Conservation (phyloP, 2,113 vertebrate species). For the Haemorhous mexicanus region DNA sequence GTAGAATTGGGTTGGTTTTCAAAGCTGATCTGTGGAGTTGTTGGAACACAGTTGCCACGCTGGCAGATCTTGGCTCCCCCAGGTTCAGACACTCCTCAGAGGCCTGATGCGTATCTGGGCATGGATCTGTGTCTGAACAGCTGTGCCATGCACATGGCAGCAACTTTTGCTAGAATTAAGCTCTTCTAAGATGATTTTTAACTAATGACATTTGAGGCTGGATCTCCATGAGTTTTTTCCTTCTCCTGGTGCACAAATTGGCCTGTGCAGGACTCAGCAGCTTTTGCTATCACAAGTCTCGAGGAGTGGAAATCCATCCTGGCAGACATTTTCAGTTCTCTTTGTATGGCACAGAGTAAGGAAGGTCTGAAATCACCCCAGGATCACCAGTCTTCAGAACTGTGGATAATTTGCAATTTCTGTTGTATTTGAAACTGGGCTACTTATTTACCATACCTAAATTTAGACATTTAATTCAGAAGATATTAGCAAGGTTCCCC, state of each 20-base stretch:
- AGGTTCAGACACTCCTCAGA: background rate
- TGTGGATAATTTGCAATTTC: background rate
- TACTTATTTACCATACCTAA: background rate
- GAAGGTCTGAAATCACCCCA: background rate
- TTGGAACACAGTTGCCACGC: background rate
- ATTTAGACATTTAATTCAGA: background rate
- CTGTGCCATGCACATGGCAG: too few relatives aligned
- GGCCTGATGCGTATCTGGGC: background rate
- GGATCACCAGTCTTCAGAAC: background rate
- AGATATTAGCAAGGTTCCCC: background rate
- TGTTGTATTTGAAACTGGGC: background rate
- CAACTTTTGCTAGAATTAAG: background rate
- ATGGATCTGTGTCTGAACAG: background rate
- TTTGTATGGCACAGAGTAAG: background rate
- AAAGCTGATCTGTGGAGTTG: background rate
- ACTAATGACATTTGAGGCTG: fast-evolving
- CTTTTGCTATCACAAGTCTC: background rate
- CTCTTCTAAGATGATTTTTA: background rate
- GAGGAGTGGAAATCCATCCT: background rate
- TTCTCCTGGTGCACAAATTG: background rate
- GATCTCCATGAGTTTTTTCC: fast-evolving
- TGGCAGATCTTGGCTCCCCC: background rate
- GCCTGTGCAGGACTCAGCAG: background rate
- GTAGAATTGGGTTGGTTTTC: background rate
- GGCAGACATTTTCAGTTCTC: background rate